Evolutionary conservation across 2,888 invertebrate species (phyloP).

Genomic region (Unio pictorum): DNA sequence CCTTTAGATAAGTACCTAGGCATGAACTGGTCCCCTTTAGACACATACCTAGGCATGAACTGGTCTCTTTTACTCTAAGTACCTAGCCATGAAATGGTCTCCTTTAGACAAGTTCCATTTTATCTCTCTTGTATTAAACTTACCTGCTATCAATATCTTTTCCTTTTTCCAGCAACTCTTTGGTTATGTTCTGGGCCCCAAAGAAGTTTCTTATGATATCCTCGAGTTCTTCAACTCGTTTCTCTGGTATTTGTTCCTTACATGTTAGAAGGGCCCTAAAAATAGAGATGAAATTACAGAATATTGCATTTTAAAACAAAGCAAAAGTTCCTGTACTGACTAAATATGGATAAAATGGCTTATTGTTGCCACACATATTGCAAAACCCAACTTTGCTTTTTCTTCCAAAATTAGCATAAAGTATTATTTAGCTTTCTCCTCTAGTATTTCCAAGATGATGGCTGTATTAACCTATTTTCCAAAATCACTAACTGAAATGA

Average conservation of each 20-base stretch:
- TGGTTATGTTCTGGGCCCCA: slow-evolving; percentile 72
- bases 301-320: not conserved
- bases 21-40: not conserved
- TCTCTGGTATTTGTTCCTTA: slow-evolving; percentile 74
- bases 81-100: not conserved
- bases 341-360: no score
- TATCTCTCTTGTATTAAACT: slow-evolving; percentile 34
- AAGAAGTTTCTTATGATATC: slow-evolving; percentile 75
- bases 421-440: no score
- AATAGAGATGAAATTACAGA: slow-evolving; percentile 2
- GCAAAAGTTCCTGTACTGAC: no score
- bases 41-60: not conserved
- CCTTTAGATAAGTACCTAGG: not conserved
- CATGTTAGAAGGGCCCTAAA: slow-evolving; percentile 57
- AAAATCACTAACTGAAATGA: no score
- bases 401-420: no score
- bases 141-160: slow-evolving; percentile 74
- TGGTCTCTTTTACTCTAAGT: not conserved
- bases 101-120: not conserved
- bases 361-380: no score
- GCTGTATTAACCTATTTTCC: no score
- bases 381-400: no score
- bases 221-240: slow-evolving; percentile 74
- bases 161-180: slow-evolving; percentile 75
- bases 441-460: no score